Base-by-base conservation (phyloP, 2,797 vertebrate genomes). In the Pseudochaenichthys georgianus region DNA sequence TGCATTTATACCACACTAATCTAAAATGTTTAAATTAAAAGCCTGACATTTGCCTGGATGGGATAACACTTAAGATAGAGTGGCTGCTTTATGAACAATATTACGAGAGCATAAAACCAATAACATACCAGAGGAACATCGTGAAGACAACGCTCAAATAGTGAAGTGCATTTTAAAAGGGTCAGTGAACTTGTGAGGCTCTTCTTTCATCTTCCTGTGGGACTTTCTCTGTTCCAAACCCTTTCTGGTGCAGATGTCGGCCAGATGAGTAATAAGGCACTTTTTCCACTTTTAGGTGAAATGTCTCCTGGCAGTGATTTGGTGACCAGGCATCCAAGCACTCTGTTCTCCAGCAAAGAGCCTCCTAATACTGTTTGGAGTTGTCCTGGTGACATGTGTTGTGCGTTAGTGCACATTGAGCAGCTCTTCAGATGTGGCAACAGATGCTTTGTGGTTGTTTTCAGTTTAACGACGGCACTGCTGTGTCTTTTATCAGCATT, bases 401-500 rank as follows among this genome's bases (percentile, higher is more conserved):
- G 42, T 16, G 23, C 50, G 34, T 52, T 42, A 23, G 16, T 52
- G 43, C 43, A 62, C 8, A 12, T 13, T 47, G 60, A 61, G 21
- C 17, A 47, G 23, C 52, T 67, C 42, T 34, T 55, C 10, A 67
- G 42, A 34, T 12, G 3, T 6, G 12, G 16, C 9, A 43, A 55
- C 42, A 46, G 64, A 34, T 67, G 52, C 64, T 55, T 16, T 55
- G 38, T 53, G 19, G 21, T 17, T 31, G 6, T 21, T 3, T n/a
- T 59, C 57, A 13, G 57, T 13, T 47, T 13, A 62, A 47, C 12
- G 23, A 63, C 23, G 47, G n/a, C 4, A 15, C 54, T 38, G 12
- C 54, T 17, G 42, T 6, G 42, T 11, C 43, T 62, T 61, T 64
- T 21, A 64, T 51, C 63, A 52, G 48, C n/a, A 38, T 52, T 42